phyloP scores from a whole-genome alignment of 2,888 invertebrate species.

The Boloria euphrosyne region DNA sequence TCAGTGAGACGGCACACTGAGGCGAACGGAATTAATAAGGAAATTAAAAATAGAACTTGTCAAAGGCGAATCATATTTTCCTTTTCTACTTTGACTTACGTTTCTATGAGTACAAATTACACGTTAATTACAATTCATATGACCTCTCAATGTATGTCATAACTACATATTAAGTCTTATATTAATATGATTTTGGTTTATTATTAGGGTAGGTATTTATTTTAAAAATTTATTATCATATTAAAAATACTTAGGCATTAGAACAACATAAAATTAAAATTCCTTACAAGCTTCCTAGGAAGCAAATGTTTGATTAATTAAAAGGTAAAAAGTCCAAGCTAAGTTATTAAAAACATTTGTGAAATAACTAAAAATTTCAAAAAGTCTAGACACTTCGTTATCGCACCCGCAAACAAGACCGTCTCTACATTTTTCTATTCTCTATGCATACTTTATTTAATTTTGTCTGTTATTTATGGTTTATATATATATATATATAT shows the following conservation, averaged over 20 bases:
- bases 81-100: slow-evolving; percentile 5
- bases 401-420: background rate
- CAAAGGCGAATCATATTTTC: slow-evolving; percentile 13
- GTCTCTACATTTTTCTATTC: background rate
- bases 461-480: too few species aligned
- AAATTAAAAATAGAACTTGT: slow-evolving; percentile 21
- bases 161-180: background rate
- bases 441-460: too few species aligned
- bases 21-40: slow-evolving; percentile 12
- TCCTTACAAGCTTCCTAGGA: too few species aligned
- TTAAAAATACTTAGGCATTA: too few species aligned
- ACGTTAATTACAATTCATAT: background rate
- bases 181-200: too few species aligned
- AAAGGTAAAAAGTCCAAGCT: background rate
- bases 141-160: background rate
- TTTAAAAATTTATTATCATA: too few species aligned
- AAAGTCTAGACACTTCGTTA: slow-evolving; percentile 20
- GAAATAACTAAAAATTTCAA: background rate
- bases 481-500: too few species aligned
- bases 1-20: slow-evolving; percentile 11
- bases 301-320: background rate
- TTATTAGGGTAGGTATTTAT: too few species aligned
- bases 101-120: slow-evolving; percentile 3
- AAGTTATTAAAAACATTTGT: slow-evolving; percentile 9
- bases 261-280: too few species aligned